Percentiles rank a stretch among this genome's conserved stretches.
phyloP scores from a whole-genome alignment of 2,113 vertebrate species.

The Ceratotherium simum region DNA sequence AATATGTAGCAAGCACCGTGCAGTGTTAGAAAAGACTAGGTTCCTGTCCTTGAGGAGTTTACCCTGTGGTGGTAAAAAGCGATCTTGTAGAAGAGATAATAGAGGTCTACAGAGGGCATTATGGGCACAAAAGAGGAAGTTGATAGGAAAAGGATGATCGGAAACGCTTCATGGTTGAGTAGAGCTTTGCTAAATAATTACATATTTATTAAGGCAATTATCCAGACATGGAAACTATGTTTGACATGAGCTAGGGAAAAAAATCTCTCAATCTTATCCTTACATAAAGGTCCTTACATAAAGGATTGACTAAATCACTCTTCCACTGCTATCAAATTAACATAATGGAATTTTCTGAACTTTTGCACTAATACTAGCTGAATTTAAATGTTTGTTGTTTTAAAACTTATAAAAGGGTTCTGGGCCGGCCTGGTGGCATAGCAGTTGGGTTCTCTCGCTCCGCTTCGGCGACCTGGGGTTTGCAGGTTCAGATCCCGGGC shows the following conservation, averaged over 20 bases:
- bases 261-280: neutral
- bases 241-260: neutral
- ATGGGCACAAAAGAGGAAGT: neutral
- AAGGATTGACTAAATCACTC: neutral
- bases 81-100: neutral
- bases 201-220: neutral
- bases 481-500: too few relatives aligned
- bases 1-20: neutral
- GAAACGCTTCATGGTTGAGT: neutral
- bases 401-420: neutral
- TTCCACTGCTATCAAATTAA: neutral
- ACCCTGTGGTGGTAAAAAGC: neutral
- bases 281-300: neutral
- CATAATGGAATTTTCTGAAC: neutral
- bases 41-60: neutral
- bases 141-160: neutral
- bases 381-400: conserved; percentile 7
- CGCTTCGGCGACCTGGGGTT: too few relatives aligned
- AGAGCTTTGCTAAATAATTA: neutral
- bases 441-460: too few relatives aligned
- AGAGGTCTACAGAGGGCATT: neutral
- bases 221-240: neutral
- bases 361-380: neutral
- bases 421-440: too few relatives aligned
- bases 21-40: neutral